A percentile compares a stretch with the other conserved stretches of the same genome.
phyloP scores from a whole-genome alignment of 2,113 vertebrate genomes.

The Poeciliopsis occidentalis region DNA sequence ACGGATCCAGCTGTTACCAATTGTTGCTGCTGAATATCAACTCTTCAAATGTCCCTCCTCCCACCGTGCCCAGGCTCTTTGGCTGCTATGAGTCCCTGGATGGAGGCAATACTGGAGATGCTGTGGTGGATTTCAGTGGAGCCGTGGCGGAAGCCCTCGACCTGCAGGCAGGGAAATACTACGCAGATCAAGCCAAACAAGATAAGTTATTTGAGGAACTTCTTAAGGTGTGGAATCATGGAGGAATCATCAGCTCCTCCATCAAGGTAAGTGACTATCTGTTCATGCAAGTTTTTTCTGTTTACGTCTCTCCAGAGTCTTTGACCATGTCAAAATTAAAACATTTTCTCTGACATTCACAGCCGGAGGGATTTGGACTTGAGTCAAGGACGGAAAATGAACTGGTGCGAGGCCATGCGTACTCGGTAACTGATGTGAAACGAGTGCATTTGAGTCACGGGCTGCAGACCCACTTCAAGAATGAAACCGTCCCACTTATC shows the following conservation, averaged over 20 bases:
- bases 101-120: slow-evolving; percentile 90
- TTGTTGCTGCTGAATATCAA: too few relatives aligned
- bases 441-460: slow-evolving; percentile 84
- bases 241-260: slow-evolving; percentile 91
- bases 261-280: slow-evolving; percentile 64
- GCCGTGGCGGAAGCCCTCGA: slow-evolving; percentile 87
- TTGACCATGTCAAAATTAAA: not conserved
- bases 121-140: slow-evolving; percentile 94
- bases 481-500: slow-evolving; percentile 89
- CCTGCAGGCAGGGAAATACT: slow-evolving; percentile 81
- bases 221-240: slow-evolving; percentile 84
- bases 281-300: not conserved
- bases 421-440: slow-evolving; percentile 88
- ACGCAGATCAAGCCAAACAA: slow-evolving; percentile 79
- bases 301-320: not conserved
- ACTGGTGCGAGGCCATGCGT: slow-evolving; percentile 88
- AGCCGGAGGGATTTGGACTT: slow-evolving; percentile 74
- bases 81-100: slow-evolving; percentile 93
- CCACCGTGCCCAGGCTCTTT: slow-evolving; percentile 78
- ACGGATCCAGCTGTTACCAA: slow-evolving; percentile 14
- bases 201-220: slow-evolving; percentile 88
- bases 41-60: not conserved
- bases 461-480: slow-evolving; percentile 80
- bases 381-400: slow-evolving; percentile 82
- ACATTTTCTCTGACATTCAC: not conserved